phyloP scores from a whole-genome alignment of 2,888 invertebrate genomes.

The Sepiola atlantica region DNA sequence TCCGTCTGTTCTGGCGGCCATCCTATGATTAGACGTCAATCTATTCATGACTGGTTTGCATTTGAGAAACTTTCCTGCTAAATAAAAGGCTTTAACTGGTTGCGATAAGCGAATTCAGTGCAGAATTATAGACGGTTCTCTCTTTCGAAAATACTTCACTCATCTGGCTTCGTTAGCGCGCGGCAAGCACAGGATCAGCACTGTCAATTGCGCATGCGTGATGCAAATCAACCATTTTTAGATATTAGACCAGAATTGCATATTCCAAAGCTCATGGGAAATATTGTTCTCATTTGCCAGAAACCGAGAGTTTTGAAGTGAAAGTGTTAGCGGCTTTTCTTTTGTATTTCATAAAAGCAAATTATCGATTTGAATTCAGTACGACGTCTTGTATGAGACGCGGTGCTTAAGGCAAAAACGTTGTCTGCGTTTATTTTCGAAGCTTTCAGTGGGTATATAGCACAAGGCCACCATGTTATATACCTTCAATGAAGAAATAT shows the following conservation, averaged over 20 bases:
- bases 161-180: background rate
- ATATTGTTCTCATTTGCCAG: background rate
- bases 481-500: too few relatives aligned
- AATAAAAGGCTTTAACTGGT: background rate
- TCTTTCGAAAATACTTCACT: background rate
- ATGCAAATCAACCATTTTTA: background rate
- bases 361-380: background rate
- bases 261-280: background rate
- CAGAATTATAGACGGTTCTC: constrained; percentile 32
- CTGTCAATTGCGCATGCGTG: too few relatives aligned
- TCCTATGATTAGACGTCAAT: background rate
- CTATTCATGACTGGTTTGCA: background rate
- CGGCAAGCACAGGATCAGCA: background rate
- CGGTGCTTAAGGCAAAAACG: background rate
- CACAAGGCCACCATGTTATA: too few relatives aligned
- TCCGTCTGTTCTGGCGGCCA: background rate
- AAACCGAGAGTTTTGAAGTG: background rate
- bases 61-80: background rate
- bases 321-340: background rate
- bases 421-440: background rate
- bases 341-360: background rate
- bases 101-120: background rate
- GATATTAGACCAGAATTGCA: background rate
- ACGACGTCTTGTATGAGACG: background rate
- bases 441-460: background rate